Evolutionary conservation across 2,113 vertebrate species (phyloP), one percentile per base, ranked within the genome.

Genomic region (Lophotis ruficrista): DNA sequence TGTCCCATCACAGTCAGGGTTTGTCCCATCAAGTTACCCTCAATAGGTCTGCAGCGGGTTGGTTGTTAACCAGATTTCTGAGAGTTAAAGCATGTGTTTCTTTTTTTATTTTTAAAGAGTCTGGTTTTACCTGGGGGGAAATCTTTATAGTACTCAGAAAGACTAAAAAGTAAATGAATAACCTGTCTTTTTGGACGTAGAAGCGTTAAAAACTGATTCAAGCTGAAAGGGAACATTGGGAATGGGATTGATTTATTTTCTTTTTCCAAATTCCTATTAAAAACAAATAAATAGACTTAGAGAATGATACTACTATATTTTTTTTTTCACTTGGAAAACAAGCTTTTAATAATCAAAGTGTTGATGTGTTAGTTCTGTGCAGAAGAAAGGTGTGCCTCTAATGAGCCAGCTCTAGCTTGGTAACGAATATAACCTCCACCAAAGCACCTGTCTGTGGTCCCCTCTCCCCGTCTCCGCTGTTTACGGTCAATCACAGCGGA

Each of bases 21-120:
- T 43, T 92, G 95, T 95, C 85, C 96, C 88, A 58, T 95, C 90
- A 19, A 33, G 51, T 95, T 84, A 90, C 57, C 77, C 53, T 95
- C 89, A 75, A 22, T 2, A 37, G 17, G 43, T 54, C 28, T 27
- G 50, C 38, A 41, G 51, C 0, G 2, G 35, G 11, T 24, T 71
- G 30, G 33, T 31, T 66, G 68, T 33, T 76, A 27, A 61, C 10
- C 30, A 53, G 35, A 53, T 79, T 83, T 76, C 73, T 76, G 47
- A n/a, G 89, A 76, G 22, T 56, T 71, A 35, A 77, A 92, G 3
- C 92, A 90, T 53, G 48, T 81, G 78, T 72, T 84, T 66, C 47
- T 73, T 45, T 66, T 61, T 91, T 58, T 45, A 43, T 92, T 91
- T 91, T 89, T 75, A 2, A 93, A 82, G 87, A 79, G 91, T 61